Percentiles rank a stretch among this genome's conserved stretches.
phyloP scores from a whole-genome alignment of 2,888 invertebrate species.

The Epistrophe grossulariae region DNA sequence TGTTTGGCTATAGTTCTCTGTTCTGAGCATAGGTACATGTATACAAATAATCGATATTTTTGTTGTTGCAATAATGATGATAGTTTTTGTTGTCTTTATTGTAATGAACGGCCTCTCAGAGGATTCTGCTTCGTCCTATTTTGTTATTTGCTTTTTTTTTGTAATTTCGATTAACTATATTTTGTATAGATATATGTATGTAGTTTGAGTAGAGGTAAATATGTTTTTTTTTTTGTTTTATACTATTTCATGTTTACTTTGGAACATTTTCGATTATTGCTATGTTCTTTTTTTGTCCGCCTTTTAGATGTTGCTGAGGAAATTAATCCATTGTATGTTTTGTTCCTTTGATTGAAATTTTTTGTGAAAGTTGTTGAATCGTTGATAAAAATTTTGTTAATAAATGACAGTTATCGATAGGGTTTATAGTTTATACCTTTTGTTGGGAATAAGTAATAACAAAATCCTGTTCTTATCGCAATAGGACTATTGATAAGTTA shows the following conservation, averaged over 20 bases:
- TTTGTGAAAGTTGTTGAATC: neutral
- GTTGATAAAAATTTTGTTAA: neutral
- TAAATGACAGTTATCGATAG: neutral
- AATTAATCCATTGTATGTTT: conserved; percentile 24
- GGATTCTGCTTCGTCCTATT: conserved; percentile 1
- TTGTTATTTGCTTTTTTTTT: neutral
- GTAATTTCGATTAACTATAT: neutral
- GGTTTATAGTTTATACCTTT: neutral
- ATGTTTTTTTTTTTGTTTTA: neutral
- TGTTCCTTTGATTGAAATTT: neutral
- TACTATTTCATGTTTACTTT: neutral
- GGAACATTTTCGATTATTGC: conserved; percentile 20
- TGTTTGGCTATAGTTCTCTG: conserved; percentile 34
- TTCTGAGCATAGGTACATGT: conserved; percentile 29
- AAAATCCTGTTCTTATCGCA: neutral
- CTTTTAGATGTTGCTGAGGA: conserved; percentile 19
- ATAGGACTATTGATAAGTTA: neutral
- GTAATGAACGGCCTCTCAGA: conserved; percentile 12
- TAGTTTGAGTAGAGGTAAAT: neutral
- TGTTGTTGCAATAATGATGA: conserved; percentile 25
- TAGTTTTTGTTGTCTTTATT: conserved; percentile 10
- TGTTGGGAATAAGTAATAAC: neutral
- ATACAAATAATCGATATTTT: conserved; percentile 62
- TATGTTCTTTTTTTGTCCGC: conserved; percentile 22
- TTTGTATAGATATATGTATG: neutral